A percentile compares a stretch with the other conserved stretches of the same genome.
Evolutionary conservation across 2,113 vertebrate genomes (phyloP).

Genomic region (Grus americana): DNA sequence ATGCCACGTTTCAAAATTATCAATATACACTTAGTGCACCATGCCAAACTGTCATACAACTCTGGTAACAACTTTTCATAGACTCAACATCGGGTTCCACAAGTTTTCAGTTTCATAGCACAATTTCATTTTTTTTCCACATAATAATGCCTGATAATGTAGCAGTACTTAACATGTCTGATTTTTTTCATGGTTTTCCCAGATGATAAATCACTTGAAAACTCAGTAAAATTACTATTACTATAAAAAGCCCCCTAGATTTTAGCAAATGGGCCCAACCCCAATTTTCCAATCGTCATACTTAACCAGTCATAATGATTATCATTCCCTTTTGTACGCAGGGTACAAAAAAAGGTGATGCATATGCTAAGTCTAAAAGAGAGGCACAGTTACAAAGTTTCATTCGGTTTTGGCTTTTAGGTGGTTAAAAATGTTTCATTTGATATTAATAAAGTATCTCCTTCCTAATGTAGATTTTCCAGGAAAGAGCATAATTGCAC

Average conservation of each 20-base stretch:
- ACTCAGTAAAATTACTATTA: neutral
- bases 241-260: neutral
- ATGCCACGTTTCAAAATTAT: neutral
- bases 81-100: neutral
- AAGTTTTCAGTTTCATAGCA: neutral
- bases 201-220: neutral
- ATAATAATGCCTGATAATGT: neutral
- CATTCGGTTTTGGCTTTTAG: neutral
- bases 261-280: neutral
- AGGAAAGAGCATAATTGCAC: neutral
- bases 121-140: neutral
- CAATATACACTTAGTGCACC: neutral
- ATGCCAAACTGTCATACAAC: neutral
- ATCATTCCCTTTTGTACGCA: neutral
- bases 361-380: neutral
- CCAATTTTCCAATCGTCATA: neutral
- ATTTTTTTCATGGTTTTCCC: neutral
- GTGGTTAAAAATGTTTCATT: neutral
- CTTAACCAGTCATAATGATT: neutral
- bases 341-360: neutral
- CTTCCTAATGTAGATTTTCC: neutral
- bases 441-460: neutral
- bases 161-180: neutral
- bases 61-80: neutral
- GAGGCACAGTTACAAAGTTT: neutral